Evolutionary conservation across 1,140 invertebrate genomes (phyloP), one percentile per base, ranked within the genome.

Genomic region (Schlechtendalia chinensis): DNA sequence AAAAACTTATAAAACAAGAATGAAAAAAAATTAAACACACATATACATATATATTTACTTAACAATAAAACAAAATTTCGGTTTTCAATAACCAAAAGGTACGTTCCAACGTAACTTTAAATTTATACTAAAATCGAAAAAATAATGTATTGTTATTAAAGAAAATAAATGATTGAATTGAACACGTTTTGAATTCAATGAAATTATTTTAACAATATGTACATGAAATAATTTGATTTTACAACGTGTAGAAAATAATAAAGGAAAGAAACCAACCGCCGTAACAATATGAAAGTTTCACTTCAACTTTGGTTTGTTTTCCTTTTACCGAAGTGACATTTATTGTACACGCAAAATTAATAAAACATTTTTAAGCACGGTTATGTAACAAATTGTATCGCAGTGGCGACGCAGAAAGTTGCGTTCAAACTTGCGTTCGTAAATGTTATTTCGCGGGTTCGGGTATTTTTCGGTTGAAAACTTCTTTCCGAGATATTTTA

Each of bases 281-380:
- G n/a, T 39, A 39, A 67, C 19, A 45, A 11, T 45, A 69, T 69
- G n/a, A 69, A 69, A 69, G 65, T 69, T 69, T 67, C 16, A 45
- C 39, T 22, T 14, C 11, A 47, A 22, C 47, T 69, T 69, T 19
- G 65, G 39, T 69, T 47, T 47, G 65, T 69, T 69, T 67, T 69
- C 39, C n/a, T 69, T 69, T 24, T 8, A 10, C 39, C 16, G 14
- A 16, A 45, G n/a, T 27, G 50, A 69, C 67, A 24, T 69, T 27
- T 50, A 27, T 69, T 32, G 45, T 69, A 50, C 24, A 54, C 69
- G 69, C 69, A n/a, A 10, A 32, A 56, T 58, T 56, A 74, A 74
- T 56, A 74, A 56, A 74, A 74, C 24, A 74, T 56, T 74, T 19
- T 74, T 56, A 32, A 69, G 50, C 45, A 32, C 14, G 22, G 39